Conservation (phyloP, 1,140 invertebrate genomes). For the Paramacrobiotus metropolitanus region DNA sequence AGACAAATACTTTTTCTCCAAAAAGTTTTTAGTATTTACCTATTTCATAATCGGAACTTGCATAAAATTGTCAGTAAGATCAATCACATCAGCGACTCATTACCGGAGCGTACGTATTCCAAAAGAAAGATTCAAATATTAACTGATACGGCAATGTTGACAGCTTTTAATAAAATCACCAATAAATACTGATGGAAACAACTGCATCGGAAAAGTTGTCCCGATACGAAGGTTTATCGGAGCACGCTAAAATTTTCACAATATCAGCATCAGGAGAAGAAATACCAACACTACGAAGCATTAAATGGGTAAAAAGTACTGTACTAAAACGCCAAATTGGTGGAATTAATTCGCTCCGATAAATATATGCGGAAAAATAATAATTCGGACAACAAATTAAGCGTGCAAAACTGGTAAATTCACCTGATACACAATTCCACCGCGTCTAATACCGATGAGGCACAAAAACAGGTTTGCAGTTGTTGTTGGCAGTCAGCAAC, state of each 20-base stretch:
- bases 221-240: too few relatives aligned
- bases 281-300: background rate
- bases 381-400: too few relatives aligned
- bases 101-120: background rate
- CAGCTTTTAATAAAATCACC: background rate
- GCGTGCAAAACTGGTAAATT: too few relatives aligned
- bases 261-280: constrained; percentile 8
- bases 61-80: constrained; percentile 4
- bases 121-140: background rate
- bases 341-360: constrained; percentile 3
- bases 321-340: background rate
- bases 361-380: background rate
- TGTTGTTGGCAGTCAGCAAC: constrained; percentile 52
- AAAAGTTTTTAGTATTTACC: too few relatives aligned
- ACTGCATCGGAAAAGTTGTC: constrained; percentile 3
- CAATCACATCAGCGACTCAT: background rate
- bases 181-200: constrained; percentile 4
- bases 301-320: constrained; percentile 5
- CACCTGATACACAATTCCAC: constrained; percentile 61
- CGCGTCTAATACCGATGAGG: constrained; percentile 42
- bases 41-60: too few relatives aligned
- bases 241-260: too few relatives aligned
- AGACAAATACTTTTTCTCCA: too few relatives aligned
- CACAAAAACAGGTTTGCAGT: constrained; percentile 50
- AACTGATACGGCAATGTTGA: background rate